Evolutionary conservation across 2,888 invertebrate species (phyloP).

Genomic region (Parnassius smintheus): DNA sequence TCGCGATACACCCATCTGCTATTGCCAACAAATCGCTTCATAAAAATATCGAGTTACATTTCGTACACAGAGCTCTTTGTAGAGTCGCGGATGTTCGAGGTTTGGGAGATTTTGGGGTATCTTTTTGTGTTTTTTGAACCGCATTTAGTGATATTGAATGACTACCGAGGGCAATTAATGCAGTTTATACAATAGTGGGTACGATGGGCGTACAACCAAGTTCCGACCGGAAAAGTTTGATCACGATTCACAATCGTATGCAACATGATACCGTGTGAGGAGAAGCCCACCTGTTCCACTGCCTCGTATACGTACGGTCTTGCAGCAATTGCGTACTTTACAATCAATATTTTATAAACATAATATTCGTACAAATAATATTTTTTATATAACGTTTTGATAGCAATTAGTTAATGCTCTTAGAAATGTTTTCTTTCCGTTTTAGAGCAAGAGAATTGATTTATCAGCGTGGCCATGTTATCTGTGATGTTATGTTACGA

Average conservation of each 20-base stretch:
- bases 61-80: slow-evolving; percentile 47
- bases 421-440: too few relatives aligned
- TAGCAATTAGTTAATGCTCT: too few relatives aligned
- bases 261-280: slow-evolving; percentile 61
- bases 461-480: too few relatives aligned
- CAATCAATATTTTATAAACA: slow-evolving; percentile 9
- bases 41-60: slow-evolving; percentile 71
- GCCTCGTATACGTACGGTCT: neutral
- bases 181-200: slow-evolving; percentile 53
- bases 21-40: slow-evolving; percentile 67
- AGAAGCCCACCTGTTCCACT: slow-evolving; percentile 61
- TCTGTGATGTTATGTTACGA: too few relatives aligned
- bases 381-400: slow-evolving; percentile 1
- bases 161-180: slow-evolving; percentile 76
- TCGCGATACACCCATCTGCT: slow-evolving; percentile 68
- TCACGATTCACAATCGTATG: slow-evolving; percentile 60
- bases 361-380: neutral
- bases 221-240: slow-evolving; percentile 78
- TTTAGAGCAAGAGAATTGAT: too few relatives aligned
- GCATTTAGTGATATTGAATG: slow-evolving; percentile 71
- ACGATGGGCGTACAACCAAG: slow-evolving; percentile 65
- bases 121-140: slow-evolving; percentile 60
- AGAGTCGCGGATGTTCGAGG: slow-evolving; percentile 59
- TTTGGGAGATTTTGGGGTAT: slow-evolving; percentile 60
- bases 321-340: slow-evolving; percentile 11